These are phyloP conservation scores for Polydrusus cervinus DNA, from an alignment of 2,888 invertebrate genomes.

Conservation along the genomic window DNA sequence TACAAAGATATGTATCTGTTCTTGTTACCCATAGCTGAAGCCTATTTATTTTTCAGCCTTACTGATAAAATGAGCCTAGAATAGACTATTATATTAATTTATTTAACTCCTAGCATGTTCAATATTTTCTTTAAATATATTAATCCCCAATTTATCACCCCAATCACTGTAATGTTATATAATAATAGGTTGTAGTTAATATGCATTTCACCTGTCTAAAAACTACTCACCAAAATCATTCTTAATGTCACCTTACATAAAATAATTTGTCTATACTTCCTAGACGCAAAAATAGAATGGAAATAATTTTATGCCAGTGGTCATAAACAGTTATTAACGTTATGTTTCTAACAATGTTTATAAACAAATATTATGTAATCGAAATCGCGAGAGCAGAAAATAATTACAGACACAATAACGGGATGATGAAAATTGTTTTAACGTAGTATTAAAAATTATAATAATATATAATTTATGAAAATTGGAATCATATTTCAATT, in stretches of 20 bases:
- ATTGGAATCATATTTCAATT: background rate
- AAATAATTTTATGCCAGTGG: conserved; percentile 16
- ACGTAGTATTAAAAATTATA: background rate
- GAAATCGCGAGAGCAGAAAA: conserved; percentile 23
- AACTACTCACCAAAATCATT: background rate
- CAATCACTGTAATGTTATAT: too few relatives aligned
- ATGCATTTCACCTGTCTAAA: too few relatives aligned
- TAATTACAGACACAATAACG: conserved; percentile 14
- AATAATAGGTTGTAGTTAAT: background rate
- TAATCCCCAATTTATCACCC: too few relatives aligned
- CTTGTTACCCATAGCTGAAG: too few relatives aligned
- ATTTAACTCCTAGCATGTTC: too few relatives aligned
- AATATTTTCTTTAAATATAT: too few relatives aligned
- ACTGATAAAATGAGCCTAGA: too few relatives aligned
- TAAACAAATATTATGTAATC: conserved; percentile 25
- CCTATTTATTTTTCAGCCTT: too few relatives aligned
- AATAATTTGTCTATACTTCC: background rate
- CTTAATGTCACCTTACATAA: background rate
- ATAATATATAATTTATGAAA: background rate
- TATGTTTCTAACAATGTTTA: conserved; percentile 24
- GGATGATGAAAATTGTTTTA: conserved; percentile 1
- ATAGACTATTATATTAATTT: too few relatives aligned
- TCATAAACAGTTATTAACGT: conserved; percentile 15
- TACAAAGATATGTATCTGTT: too few relatives aligned
- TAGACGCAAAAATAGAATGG: conserved; percentile 10